Evolutionary conservation across 2,888 invertebrate genomes (phyloP).

Genomic region (Heliconius hortense): DNA sequence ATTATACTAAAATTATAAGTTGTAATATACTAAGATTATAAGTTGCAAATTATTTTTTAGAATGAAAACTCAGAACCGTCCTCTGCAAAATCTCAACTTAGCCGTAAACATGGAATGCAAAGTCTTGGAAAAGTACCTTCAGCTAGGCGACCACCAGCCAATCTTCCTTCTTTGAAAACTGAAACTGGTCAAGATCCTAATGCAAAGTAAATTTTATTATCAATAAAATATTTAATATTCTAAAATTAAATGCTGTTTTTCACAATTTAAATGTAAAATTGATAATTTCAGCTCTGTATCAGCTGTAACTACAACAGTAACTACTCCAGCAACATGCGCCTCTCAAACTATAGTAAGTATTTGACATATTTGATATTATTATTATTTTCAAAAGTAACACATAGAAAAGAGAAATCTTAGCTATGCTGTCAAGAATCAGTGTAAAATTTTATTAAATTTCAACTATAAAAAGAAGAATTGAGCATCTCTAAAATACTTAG

Average conservation of each 20-base stretch:
- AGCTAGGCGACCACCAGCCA: constrained; percentile 98
- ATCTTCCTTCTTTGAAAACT: constrained; percentile 99
- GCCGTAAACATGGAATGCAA: constrained; percentile 99
- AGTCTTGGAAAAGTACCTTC: constrained; percentile 99
- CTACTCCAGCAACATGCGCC: constrained; percentile 76
- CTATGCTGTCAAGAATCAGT: background rate
- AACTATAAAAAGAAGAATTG: too few species aligned
- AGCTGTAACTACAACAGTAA: constrained; percentile 71
- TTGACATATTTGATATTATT: background rate
- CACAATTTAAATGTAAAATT: constrained; percentile 17
- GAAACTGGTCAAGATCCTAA: constrained; percentile 85
- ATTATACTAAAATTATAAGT: too few species aligned
- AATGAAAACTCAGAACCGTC: constrained; percentile 94
- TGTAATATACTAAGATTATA: background rate
- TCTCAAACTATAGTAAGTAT: constrained; percentile 74
- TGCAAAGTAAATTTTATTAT: constrained; percentile 63
- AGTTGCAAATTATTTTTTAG: constrained; percentile 67
- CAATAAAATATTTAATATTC: background rate
- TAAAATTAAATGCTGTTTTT: background rate
- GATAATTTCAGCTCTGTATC: constrained; percentile 66
- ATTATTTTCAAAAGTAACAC: background rate
- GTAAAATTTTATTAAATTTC: background rate
- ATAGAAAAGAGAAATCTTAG: background rate
- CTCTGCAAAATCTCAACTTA: constrained; percentile 93
- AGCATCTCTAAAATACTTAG: background rate